Base-by-base conservation (phyloP, 2,888 invertebrate species). In the Gryllus longicercus region DNA sequence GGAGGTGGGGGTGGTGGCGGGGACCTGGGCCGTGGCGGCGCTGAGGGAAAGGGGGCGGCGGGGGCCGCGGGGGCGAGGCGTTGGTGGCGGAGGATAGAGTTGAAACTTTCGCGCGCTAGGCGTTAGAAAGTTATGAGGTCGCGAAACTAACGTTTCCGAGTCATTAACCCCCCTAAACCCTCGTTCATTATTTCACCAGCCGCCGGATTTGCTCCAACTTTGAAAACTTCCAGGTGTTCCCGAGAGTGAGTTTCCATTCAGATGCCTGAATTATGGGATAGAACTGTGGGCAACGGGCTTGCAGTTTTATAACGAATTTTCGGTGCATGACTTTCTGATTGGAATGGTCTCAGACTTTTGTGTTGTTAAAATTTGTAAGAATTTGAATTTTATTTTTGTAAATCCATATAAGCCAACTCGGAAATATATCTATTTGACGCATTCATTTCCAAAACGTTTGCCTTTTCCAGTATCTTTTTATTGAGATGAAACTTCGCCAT, bases 41-140 rank as follows among this genome's bases (percentile, higher is more conserved):
- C 38, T 4, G 5, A 8, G 38, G 8, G 0, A 1, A 8, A 5
- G 38, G 8, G 38, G 38, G 38, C 8, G 8, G 38, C 38, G 38
- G 25, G 0, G 25, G 25, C 25, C 16, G 14, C 1, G 63, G 18
- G 63, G n/a, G 38, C 63, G 63, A 4, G 14, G 14, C 14, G 63
- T 8, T 2, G 63, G n/a, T 4, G 8, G 63, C 14, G 8, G 11
- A n/a, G 63, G n/a, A 18, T 14, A 14, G 14, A 14, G 63, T 14
- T 5, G 63, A 63, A 63, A 63, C 63, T 63, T 63, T 63, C 63
- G n/a, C 63, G 63, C 63, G 63, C 63, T 8, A 63, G 63, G 63
- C 63, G 63, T 63, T 63, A 63, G 63, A 63, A 63, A 63, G 63
- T 63, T 63, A 63, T 63, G 63, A 63, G 63, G 63, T 63, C 63